These are phyloP conservation scores for Hyaena hyaena DNA, from an alignment of 2,113 vertebrate species.

Conservation along the genomic window DNA sequence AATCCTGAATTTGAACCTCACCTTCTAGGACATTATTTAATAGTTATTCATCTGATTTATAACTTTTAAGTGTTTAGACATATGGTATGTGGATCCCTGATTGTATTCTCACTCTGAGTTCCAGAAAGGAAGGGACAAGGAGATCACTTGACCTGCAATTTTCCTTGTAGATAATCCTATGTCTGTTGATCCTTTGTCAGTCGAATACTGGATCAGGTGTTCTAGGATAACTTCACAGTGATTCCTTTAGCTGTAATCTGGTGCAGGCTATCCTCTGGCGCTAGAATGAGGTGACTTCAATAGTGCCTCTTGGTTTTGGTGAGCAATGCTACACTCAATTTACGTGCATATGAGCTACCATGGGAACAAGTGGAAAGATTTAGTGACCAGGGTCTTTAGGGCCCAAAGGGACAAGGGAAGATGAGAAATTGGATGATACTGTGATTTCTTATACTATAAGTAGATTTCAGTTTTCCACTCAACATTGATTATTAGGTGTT, in stretches of 20 bases:
- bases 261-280: neutral
- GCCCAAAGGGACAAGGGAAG: neutral
- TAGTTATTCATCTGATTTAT: neutral
- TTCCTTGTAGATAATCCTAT: neutral
- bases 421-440: neutral
- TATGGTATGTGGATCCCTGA: neutral
- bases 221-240: neutral
- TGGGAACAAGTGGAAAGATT: neutral
- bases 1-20: neutral
- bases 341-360: neutral
- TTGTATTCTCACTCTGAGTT: neutral
- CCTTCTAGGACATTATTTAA: neutral
- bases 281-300: neutral
- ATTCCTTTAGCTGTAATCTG: neutral
- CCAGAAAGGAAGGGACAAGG: neutral
- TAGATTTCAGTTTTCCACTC: conserved; percentile 30
- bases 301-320: neutral
- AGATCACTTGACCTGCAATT: neutral
- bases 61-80: neutral
- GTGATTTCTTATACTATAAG: conserved; percentile 14
- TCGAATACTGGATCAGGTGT: neutral
- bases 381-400: neutral
- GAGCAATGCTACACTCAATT: neutral
- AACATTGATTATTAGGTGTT: neutral
- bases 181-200: neutral